Percentiles rank a stretch among this genome's conserved stretches.
Conservation (phyloP, 2,797 vertebrate genomes). For the Pteropus rufus region DNA sequence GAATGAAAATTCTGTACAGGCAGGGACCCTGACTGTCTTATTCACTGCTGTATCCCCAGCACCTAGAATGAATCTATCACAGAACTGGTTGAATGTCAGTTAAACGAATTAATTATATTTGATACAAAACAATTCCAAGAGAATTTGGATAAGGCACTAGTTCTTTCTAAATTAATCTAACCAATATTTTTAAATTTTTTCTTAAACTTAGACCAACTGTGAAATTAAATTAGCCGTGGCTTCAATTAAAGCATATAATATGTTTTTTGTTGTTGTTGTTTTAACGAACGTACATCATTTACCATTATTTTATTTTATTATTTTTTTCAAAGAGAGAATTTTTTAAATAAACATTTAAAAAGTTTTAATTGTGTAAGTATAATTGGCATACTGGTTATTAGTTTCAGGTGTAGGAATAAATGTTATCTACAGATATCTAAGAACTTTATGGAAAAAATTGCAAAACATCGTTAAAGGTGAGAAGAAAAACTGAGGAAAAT, state of each 20-base stretch:
- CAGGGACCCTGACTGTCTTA: neutral
- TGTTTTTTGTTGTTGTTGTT: neutral
- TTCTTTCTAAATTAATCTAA: constrained; percentile 24
- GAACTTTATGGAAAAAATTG: neutral
- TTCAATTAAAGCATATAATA: constrained; percentile 6
- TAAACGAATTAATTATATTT: neutral
- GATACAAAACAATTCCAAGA: neutral
- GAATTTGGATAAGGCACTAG: neutral
- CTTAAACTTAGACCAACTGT: neutral
- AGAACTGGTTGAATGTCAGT: neutral
- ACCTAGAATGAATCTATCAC: neutral
- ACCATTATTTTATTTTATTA: too few species aligned
- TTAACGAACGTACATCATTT: neutral
- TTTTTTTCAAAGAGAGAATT: too few species aligned
- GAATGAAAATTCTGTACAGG: neutral
- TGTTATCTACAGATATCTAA: neutral
- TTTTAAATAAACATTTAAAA: too few species aligned
- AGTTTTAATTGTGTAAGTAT: too few species aligned
- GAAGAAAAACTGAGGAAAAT: neutral
- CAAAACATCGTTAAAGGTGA: neutral
- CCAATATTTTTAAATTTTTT: neutral
- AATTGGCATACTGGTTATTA: too few species aligned
- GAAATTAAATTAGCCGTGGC: neutral
- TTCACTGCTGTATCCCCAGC: neutral
- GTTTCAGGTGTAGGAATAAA: neutral